Percentiles rank a stretch among this genome's conserved stretches.
phyloP scores from a whole-genome alignment of 2,113 vertebrate species.

The Urocynchramus pylzowi region DNA sequence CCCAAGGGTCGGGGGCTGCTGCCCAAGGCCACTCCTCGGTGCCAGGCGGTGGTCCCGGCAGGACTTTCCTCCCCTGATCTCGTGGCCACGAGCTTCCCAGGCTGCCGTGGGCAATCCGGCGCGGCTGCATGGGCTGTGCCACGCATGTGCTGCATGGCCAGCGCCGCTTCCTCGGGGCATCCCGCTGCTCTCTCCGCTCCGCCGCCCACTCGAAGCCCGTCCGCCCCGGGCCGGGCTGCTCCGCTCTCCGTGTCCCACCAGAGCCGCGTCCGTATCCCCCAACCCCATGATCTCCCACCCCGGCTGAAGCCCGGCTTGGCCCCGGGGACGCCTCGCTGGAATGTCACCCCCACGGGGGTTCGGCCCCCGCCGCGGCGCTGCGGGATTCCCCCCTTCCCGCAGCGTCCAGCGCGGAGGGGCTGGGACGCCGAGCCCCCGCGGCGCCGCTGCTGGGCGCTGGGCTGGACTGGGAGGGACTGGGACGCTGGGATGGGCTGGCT shows the following conservation, averaged over 20 bases:
- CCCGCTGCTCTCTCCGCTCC: neutral
- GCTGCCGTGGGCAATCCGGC: neutral
- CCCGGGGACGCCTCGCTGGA: neutral
- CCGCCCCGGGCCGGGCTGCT: neutral
- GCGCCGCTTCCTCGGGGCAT: neutral
- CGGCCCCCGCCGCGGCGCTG: neutral
- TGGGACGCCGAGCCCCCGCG: neutral
- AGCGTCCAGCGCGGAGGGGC: neutral
- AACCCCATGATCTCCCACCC: fast-evolving
- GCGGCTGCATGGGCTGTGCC: neutral
- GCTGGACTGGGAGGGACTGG: neutral
- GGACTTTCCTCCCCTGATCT: neutral
- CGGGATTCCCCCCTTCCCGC: neutral
- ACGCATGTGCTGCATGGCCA: neutral
- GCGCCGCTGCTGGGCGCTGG: neutral
- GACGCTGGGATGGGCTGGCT: neutral
- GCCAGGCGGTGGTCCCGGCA: neutral
- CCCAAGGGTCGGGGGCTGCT: neutral
- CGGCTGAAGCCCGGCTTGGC: neutral
- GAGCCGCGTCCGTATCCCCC: neutral
- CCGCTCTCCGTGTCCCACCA: neutral
- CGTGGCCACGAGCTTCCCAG: neutral
- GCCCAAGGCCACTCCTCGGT: neutral
- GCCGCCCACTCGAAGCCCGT: neutral
- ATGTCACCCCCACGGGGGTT: fast-evolving